Evolutionary conservation across 37 sponge, comb jelly and placozoan genomes (phyloP).

Genomic region (Halichondria panicea): DNA sequence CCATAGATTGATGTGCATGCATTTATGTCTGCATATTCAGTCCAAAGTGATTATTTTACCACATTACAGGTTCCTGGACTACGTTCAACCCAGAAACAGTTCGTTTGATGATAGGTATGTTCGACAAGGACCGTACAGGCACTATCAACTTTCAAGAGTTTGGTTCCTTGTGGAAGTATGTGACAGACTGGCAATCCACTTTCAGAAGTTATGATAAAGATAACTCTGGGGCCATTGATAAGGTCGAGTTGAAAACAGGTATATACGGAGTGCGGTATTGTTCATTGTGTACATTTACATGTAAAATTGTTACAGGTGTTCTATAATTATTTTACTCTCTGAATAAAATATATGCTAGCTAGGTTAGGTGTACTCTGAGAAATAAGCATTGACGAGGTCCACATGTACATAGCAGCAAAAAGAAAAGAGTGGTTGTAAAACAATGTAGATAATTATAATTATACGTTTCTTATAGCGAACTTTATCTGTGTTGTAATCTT

Average conservation of each 20-base stretch:
- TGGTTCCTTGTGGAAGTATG: conserved; percentile 98
- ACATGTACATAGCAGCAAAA: too few relatives aligned
- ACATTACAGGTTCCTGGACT: conserved; percentile 75
- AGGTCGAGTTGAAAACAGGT: conserved; percentile 89
- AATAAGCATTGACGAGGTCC: too few relatives aligned
- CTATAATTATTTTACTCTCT: too few relatives aligned
- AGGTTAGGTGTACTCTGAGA: too few relatives aligned
- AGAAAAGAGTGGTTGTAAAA: too few relatives aligned
- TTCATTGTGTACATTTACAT: not conserved
- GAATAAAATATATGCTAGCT: too few relatives aligned
- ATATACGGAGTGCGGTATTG: not conserved
- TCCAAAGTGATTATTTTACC: not conserved
- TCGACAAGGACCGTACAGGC: conserved; percentile 87
- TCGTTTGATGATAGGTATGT: conserved; percentile 98
- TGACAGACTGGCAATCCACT: conserved; percentile 97
- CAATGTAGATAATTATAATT: too few relatives aligned
- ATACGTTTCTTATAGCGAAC: too few relatives aligned
- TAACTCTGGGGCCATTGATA: conserved; percentile 93
- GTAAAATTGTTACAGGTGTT: too few relatives aligned
- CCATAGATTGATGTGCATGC: too few relatives aligned
- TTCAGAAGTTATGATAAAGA: conserved; percentile 94
- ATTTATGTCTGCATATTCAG: conserved; percentile 5
- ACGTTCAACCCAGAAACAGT: conserved; percentile 99
- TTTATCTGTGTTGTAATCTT: too few relatives aligned
- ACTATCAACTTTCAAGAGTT: conserved; percentile 98